phyloP scores from a whole-genome alignment of 2,888 invertebrate genomes.

The Meloe dianella region DNA sequence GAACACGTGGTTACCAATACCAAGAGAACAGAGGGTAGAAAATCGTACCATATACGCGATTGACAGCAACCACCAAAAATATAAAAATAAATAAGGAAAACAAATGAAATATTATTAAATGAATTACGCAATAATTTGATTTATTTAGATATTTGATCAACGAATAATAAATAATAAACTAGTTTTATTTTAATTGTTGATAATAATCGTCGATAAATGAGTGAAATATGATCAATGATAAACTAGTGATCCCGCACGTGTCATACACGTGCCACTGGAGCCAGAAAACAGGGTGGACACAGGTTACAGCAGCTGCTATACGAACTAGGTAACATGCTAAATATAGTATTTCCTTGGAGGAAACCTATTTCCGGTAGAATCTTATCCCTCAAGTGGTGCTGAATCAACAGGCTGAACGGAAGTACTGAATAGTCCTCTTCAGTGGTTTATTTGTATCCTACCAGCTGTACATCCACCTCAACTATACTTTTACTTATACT shows the following conservation, averaged over 20 bases:
- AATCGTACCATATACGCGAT: constrained; percentile 24
- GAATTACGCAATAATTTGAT: background rate
- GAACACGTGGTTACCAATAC: constrained; percentile 57
- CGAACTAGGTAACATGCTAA: constrained; percentile 55
- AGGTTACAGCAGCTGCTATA: constrained; percentile 54
- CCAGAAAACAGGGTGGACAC: constrained; percentile 48
- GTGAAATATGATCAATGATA: constrained; percentile 36
- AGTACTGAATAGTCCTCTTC: constrained; percentile 48
- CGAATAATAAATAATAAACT: background rate
- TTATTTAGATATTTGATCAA: too few species aligned
- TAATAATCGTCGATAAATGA: background rate
- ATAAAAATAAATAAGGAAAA: constrained; percentile 10
- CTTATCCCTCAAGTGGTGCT: constrained; percentile 56
- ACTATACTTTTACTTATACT: constrained; percentile 12
- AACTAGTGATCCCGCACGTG: constrained; percentile 43
- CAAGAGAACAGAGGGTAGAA: constrained; percentile 22
- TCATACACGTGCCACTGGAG: constrained; percentile 47
- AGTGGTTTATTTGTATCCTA: constrained; percentile 52
- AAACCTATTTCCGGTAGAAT: constrained; percentile 56
- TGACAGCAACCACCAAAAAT: constrained; percentile 21
- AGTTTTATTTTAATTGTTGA: background rate
- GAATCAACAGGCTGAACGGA: constrained; percentile 58
- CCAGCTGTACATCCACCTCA: constrained; percentile 33
- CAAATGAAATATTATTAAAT: background rate
- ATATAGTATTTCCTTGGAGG: constrained; percentile 55